phyloP scores from a whole-genome alignment of 2,888 invertebrate species.

The Aphidoletes aphidimyza region DNA sequence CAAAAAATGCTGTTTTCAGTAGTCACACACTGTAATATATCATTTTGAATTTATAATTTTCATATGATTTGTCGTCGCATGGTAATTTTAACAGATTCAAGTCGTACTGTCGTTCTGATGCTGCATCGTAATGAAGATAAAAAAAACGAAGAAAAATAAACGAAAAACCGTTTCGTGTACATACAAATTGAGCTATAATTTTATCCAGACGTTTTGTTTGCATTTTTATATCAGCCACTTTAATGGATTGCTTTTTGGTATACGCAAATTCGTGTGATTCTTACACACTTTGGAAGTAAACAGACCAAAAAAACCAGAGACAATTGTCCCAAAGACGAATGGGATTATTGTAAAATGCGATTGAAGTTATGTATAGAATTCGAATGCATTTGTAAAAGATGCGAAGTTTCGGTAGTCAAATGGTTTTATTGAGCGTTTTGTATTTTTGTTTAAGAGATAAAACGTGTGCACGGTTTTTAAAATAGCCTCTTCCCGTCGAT shows the following conservation, averaged over 20 bases:
- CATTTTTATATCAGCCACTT: conserved; percentile 28
- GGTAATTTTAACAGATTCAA: conserved; percentile 17
- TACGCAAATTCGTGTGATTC: not conserved
- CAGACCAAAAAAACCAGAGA: not conserved
- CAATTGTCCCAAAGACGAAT: conserved; percentile 37
- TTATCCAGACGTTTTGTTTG: conserved; percentile 43
- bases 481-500: not conserved
- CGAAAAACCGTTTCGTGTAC: not conserved
- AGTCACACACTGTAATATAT: conserved; percentile 30
- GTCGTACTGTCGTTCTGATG: too few species aligned
- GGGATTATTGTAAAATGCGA: conserved; percentile 32
- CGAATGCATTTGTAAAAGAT: not conserved
- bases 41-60: conserved; percentile 6
- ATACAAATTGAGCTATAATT: conserved; percentile 54
- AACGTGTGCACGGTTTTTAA: not conserved
- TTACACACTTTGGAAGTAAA: not conserved
- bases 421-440: not conserved
- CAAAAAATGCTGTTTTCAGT: not conserved
- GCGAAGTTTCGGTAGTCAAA: not conserved
- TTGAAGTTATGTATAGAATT: conserved; percentile 48
- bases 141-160: not conserved
- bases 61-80: conserved; percentile 49
- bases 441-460: too few species aligned
- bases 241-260: conserved; percentile 49
- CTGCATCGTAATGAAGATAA: not conserved